These are phyloP conservation scores for Gonocerus acuteangulatus DNA, from an alignment of 2,888 invertebrate genomes.

Conservation along the genomic window DNA sequence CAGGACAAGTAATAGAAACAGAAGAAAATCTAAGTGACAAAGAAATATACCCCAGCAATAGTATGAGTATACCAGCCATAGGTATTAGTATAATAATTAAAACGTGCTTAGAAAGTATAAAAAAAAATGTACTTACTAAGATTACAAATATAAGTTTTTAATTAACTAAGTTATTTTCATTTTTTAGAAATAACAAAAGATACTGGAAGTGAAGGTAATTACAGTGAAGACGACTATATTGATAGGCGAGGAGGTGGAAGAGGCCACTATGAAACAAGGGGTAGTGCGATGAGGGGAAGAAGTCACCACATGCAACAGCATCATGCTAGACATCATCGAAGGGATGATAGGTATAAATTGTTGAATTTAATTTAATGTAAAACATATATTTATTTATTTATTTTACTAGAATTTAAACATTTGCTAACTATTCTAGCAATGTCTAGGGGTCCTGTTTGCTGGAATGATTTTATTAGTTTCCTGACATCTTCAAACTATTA, in stretches of 20 bases:
- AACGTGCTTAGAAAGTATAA: too few species aligned
- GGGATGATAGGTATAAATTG: constrained; percentile 35
- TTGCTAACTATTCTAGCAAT: too few species aligned
- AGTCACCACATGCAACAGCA: constrained; percentile 41
- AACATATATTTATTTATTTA: too few species aligned
- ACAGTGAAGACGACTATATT: constrained; percentile 60
- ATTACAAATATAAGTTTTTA: too few species aligned
- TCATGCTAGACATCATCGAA: constrained; percentile 46
- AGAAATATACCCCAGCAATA: constrained; percentile 62
- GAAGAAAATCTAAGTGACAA: constrained; percentile 83
- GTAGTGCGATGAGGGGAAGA: constrained; percentile 33
- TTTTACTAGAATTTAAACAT: too few species aligned
- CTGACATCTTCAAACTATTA: too few species aligned
- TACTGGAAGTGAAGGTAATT: constrained; percentile 57
- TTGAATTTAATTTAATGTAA: too few species aligned
- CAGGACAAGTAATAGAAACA: constrained; percentile 61
- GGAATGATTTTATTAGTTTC: too few species aligned
- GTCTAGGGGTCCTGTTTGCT: too few species aligned
- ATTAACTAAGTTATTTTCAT: constrained; percentile 39
- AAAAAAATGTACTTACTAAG: too few species aligned
- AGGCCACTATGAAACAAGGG: constrained; percentile 36
- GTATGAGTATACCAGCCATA: constrained; percentile 49
- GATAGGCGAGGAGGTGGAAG: constrained; percentile 45
- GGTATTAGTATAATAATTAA: too few species aligned
- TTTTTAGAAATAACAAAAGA: constrained; percentile 74